Conservation (phyloP, 92 coral and sea anemone genomes). For the Phymanthus crucifer region DNA sequence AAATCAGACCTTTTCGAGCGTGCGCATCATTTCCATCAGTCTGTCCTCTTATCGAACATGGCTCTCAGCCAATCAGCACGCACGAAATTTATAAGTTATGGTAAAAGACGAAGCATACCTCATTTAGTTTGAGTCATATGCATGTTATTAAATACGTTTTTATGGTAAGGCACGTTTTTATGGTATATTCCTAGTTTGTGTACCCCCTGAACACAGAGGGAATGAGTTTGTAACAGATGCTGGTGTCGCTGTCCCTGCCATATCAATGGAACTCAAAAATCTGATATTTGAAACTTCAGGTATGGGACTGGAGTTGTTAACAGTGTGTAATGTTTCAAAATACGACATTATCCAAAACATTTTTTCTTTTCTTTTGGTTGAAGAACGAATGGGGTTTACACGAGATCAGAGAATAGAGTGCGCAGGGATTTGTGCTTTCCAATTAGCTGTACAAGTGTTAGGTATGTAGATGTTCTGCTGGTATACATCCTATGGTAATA, state of each 20-base stretch:
- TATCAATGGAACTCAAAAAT: constrained; percentile 62
- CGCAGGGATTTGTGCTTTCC: constrained; percentile 79
- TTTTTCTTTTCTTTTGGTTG: background rate
- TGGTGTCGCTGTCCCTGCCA: constrained; percentile 75
- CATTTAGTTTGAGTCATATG: too few relatives aligned
- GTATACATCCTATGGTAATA: too few relatives aligned
- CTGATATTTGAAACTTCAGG: constrained; percentile 66
- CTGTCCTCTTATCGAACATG: too few relatives aligned
- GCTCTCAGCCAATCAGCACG: too few relatives aligned
- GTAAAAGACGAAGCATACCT: too few relatives aligned
- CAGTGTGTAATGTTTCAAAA: background rate
- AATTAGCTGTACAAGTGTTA: constrained; percentile 73
- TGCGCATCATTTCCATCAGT: too few relatives aligned
- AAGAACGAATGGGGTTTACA: constrained; percentile 81
- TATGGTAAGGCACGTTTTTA: too few relatives aligned
- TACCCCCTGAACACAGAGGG: constrained; percentile 78
- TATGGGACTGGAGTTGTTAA: constrained; percentile 2
- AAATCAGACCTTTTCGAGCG: too few relatives aligned
- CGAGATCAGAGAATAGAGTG: constrained; percentile 69
- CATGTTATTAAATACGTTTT: too few relatives aligned
- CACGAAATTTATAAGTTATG: too few relatives aligned
- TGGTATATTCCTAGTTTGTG: constrained; percentile 43
- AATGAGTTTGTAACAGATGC: constrained; percentile 70
- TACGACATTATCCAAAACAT: background rate
- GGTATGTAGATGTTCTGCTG: constrained; percentile 23